Evolutionary conservation across 2,797 vertebrate species (phyloP), one percentile per base, ranked within the genome.

Genomic region (Urosaurus nigricauda): DNA sequence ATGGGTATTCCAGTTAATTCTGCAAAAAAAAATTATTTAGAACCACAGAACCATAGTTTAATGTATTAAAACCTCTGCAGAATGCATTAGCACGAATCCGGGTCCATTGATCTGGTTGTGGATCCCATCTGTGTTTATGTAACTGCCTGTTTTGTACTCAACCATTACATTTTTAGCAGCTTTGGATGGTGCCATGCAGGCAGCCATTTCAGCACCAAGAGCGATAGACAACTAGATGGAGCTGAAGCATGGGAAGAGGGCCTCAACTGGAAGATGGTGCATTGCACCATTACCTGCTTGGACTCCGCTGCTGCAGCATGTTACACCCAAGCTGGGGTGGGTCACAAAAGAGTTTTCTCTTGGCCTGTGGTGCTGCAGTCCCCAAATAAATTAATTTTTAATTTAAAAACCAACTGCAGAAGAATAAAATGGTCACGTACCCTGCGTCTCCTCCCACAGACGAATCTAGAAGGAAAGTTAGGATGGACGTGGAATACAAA

Each of bases 211-310:
- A 89, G 79, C 4, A 56, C 79, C 21, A 51, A 5, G 1, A 6
- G 1, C 53, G 63, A 14, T 65, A 71, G 71, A 43, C 53, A 88
- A 71, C 1, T 89, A 84, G 84, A 78, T 77, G 88, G 60, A 79
- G 82, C 63, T 51, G 65, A 11, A 3, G 32, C 11, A 12, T n/a
- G 13, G 21, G 29, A 8, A 3, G 37, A 12, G 11, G 13, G 16
- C 53, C 58, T 56, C 43, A 56, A 37, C 26, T 9, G n/a, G 47
- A 13, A 24, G 47, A 53, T 87, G 87, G 79, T 83, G 90, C 79
- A 88, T 83, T 86, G 79, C 90, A 83, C 73, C 90, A 85, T 26
- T 70, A n/a, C 70, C 68, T 65, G 5, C 86, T 63, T 43, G 43
- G n/a, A 68, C n/a, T 1, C n/a, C 17, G 70, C n/a, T 71, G 35